Evolutionary conservation across 2,797 vertebrate genomes (phyloP), one percentile per base, ranked within the genome.

Genomic region (Rhynchonycteris naso): DNA sequence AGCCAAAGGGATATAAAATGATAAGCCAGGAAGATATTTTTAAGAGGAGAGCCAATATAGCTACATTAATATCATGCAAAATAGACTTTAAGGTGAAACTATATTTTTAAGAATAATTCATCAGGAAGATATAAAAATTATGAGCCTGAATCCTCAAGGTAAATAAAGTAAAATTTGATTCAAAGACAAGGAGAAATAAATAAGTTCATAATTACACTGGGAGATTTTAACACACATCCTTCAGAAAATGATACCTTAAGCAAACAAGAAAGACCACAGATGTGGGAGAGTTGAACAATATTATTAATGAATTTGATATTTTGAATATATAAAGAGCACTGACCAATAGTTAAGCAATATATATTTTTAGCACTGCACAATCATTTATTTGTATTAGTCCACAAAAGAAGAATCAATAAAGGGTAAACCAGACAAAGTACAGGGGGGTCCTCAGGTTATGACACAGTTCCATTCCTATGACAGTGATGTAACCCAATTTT

Each of bases 151-250:
- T 4, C 0, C 35, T 76, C n/a, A 81, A 90, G 72, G 33, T 78
- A 88, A 90, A 54, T 59, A 66, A 84, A 75, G 24, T 59, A 81
- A 86, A 90, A 74, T 90, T 74, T 83, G 68, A 52, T 52, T 88
- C 21, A 79, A 81, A 63, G 30, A 52, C 14, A 83, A 87, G 54
- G 11, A 75, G 28, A 87, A 89, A 79, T 54, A 50, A n/a, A 68
- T 28, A 88, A 76, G 76, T 71, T 84, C 47, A 8, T 85, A 92
- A 56, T 74, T 63, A 72, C 15, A 76, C 2, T 71, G 50, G n/a
- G 7, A 90, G 22, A 63, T 61, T 69, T 65, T 79, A 88, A 63
- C 38, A 52, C 13, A 59, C 3, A 24, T 63, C 16, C 15, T 47
- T 90, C 59, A 80, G 63, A 82, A 89, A 79, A 80, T 65, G 50